Evolutionary conservation across 2,797 vertebrate species (phyloP), one percentile per base, ranked within the genome.

Genomic region (Intellagama lesueurii): DNA sequence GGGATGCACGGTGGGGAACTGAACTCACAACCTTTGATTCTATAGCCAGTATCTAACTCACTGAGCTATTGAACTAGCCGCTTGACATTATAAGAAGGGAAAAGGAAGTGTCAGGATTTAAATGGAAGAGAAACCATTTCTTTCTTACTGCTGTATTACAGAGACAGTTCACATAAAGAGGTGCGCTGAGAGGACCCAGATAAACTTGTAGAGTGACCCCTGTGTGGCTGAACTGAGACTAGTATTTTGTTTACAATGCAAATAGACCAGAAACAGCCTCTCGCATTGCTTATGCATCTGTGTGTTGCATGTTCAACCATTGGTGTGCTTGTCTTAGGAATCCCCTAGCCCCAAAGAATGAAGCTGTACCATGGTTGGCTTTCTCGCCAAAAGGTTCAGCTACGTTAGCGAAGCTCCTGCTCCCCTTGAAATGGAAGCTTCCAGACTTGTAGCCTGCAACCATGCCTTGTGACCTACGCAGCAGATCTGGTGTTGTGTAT

Each of bases 201-300:
- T 26, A 76, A 75, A 64, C 52, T 85, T 49, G 77, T 40, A 24
- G 32, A 64, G 40, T 76, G 8, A 28, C 24, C 82, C 49, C 56
- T 22, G 19, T 32, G 52, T 83, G 72, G 72, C 44, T 66, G 30
- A 77, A 83, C 72, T 70, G 70, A n/a, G 56, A 30, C 40, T 56
- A 86, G 26, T n/a, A 52, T 66, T 82, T 17, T 86, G 14, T 49
- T 81, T 83, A 87, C 72, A 56, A 72, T 87, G 79, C 72, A 87
- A 28, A 70, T 86, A 76, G 9, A 68, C 35, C 73, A 44, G 32
- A 83, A 56, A 83, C 28, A 77, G 70, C 17, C 32, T 83, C 47
- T 60, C 28, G 47, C 44, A 47, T 17, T 76, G 72, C 81, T 44
- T 60, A 12, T 35, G 24, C 24, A 40, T 40, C 40, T 40, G 28